Evolutionary conservation across 2,113 vertebrate genomes (phyloP), one percentile per base, ranked within the genome.

Genomic region (Siphamia tubifer): DNA sequence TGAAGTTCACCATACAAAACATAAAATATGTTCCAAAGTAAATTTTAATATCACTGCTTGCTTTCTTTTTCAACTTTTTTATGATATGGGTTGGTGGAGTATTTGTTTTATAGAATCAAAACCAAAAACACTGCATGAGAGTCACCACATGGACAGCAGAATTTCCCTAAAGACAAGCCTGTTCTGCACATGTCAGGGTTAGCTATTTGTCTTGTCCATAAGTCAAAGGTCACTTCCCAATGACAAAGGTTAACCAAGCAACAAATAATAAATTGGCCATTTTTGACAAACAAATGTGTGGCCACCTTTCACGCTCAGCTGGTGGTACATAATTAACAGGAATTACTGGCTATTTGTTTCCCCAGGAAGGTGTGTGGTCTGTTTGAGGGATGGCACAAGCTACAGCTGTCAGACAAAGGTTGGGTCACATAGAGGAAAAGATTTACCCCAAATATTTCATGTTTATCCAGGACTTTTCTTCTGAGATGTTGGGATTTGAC

Each of bases 141-240:
- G 62, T 62, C 4, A 9, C 43, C 49, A 71, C 74, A 57, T 69
- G 44, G 55, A 27, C 1, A 0, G 19, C 38, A 67, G 49, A 48
- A 45, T 54, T 15, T 47, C 24, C 53, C 44, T 27, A 68, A 28
- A 64, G 51, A 40, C 70, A 82, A 82, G 84, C 84, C 85, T 68
- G 89, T 85, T 81, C 35, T 81, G 51, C 79, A 79, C 68, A 88
- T 92, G 82, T 90, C 68, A 44, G 77, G 71, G 68, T 90, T 83
- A 44, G 60, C 81, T 74, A 71, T 87, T 68, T 79, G 79, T 69
- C 58, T 39, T 38, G 27, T 64, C 49, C 11, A 6, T 30, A 74
- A 60, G 83, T 68, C 45, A 62, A 57, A 68, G 68, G 58, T 16
- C 55, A 44, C 45, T 47, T 75, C 30, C 77, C 30, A 35, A 65